A percentile compares a stretch with the other conserved stretches of the same genome.
Evolutionary conservation across 2,888 invertebrate genomes (phyloP).

Genomic region (Agrochola macilenta): DNA sequence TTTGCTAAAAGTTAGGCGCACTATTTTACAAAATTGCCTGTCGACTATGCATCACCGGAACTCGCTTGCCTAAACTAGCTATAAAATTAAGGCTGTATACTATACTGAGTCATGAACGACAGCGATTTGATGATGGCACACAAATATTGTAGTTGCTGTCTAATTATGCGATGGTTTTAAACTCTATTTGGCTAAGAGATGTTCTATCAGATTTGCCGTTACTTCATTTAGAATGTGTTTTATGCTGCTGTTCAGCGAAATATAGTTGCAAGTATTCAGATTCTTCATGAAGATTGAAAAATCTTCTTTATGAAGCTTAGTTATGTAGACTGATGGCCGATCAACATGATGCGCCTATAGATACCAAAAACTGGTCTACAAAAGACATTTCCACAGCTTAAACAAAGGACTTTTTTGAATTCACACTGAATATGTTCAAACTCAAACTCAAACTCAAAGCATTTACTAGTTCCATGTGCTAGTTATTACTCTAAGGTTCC

Average conservation of each 20-base stretch:
- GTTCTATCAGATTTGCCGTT: neutral
- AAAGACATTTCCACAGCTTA: neutral
- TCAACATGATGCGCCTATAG: neutral
- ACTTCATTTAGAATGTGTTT: neutral
- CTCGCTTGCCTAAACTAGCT: slow-evolving; percentile 61
- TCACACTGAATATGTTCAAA: too few species aligned
- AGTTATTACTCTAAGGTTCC: too few species aligned
- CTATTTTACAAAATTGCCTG: slow-evolving; percentile 67
- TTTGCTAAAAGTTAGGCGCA: slow-evolving; percentile 63
- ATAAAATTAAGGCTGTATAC: slow-evolving; percentile 58
- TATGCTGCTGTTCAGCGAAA: neutral
- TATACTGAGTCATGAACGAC: neutral
- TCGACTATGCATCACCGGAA: slow-evolving; percentile 66
- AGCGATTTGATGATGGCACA: slow-evolving; percentile 6
- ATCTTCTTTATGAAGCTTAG: neutral
- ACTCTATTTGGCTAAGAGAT: neutral
- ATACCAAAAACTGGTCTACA: neutral
- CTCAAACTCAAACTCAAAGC: too few species aligned
- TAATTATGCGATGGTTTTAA: neutral
- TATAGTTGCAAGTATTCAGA: neutral
- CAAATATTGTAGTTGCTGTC: neutral
- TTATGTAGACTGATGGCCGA: neutral
- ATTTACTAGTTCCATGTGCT: too few species aligned
- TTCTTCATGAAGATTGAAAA: neutral
- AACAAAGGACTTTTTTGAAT: neutral